A percentile compares a stretch with the other conserved stretches of the same genome.
Evolutionary conservation across 2,113 vertebrate species (phyloP).

Genomic region (Crotophaga sulcirostris): DNA sequence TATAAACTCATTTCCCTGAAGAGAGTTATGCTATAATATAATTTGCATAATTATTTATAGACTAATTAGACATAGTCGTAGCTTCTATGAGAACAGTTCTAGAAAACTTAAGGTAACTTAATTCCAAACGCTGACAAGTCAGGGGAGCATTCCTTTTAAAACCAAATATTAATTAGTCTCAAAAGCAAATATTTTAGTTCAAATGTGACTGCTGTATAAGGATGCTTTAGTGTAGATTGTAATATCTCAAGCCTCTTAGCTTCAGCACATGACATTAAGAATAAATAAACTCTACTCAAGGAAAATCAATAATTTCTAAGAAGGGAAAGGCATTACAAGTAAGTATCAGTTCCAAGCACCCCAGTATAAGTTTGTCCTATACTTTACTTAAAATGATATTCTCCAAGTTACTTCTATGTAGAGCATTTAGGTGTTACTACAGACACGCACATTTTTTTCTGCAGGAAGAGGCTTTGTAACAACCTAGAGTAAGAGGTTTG

Average conservation of each 20-base stretch:
- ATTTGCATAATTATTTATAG: neutral
- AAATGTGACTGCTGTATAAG: neutral
- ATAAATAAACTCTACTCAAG: neutral
- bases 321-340: neutral
- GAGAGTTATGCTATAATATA: neutral
- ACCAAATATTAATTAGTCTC: neutral
- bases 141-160: neutral
- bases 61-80: neutral
- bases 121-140: neutral
- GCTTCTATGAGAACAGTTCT: neutral
- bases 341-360: neutral
- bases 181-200: neutral
- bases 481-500: neutral
- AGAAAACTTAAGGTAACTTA: neutral
- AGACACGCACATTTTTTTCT: neutral
- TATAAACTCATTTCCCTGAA: neutral
- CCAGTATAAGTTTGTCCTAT: neutral
- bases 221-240: accelerated
- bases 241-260: neutral
- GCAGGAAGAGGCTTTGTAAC: neutral
- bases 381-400: neutral
- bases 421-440: neutral
- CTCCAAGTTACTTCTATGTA: neutral
- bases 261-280: neutral
- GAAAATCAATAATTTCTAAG: neutral